Conservation (phyloP, 2,888 invertebrate genomes). For the Eupithecia centaureata region DNA sequence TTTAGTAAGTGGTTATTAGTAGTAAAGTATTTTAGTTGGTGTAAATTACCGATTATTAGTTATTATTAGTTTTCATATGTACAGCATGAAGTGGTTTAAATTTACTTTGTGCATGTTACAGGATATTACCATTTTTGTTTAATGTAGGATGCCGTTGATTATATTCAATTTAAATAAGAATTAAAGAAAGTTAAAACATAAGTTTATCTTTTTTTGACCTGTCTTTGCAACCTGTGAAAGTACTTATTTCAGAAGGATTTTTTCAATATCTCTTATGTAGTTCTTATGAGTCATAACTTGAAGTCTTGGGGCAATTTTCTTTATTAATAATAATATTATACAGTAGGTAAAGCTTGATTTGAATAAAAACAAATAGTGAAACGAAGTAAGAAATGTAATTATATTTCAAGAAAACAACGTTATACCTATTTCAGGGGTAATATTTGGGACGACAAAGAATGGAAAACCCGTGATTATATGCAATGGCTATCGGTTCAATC, state of each 20-base stretch:
- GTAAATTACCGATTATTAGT: too few species aligned
- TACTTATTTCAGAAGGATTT: neutral
- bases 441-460: constrained; percentile 12
- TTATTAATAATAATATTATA: neutral
- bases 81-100: neutral
- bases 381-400: too few species aligned
- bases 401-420: too few species aligned
- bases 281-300: neutral
- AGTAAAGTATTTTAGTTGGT: too few species aligned
- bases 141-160: neutral
- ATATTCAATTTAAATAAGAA: neutral
- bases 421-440: constrained; percentile 15
- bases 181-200: neutral
- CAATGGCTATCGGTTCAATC: constrained; percentile 19
- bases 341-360: neutral
- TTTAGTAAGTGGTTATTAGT: too few species aligned
- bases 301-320: neutral
- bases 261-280: too few species aligned
- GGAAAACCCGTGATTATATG: constrained; percentile 21
- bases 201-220: neutral
- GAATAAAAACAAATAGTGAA: neutral
- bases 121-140: neutral
- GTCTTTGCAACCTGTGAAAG: neutral
- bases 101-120: neutral
- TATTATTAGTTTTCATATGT: too few species aligned